A percentile compares a stretch with the other conserved stretches of the same genome.
These are phyloP conservation scores for Riparia riparia DNA, from an alignment of 2,113 vertebrate species.

Conservation along the genomic window DNA sequence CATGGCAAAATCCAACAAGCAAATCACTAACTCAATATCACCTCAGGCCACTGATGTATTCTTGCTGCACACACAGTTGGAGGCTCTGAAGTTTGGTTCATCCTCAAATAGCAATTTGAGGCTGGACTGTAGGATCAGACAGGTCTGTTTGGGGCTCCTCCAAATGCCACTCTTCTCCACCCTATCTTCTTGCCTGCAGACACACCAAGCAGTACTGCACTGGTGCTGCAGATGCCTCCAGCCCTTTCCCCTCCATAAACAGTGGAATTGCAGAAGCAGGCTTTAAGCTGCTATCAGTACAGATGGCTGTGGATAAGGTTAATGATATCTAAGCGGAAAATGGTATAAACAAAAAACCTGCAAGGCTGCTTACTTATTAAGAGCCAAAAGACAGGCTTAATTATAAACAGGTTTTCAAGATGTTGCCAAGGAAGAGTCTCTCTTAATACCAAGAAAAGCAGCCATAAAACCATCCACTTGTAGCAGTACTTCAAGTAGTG, in stretches of 20 bases:
- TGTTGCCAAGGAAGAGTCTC: background rate
- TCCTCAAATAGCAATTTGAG: background rate
- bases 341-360: background rate
- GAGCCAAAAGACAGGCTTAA: background rate
- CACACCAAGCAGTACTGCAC: background rate
- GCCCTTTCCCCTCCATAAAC: background rate
- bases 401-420: background rate
- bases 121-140: background rate
- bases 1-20: background rate
- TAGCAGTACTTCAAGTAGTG: background rate
- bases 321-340: background rate
- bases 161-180: background rate
- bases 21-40: background rate
- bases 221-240: background rate
- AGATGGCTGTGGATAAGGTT: background rate
- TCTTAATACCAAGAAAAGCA: background rate
- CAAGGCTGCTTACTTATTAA: background rate
- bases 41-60: background rate
- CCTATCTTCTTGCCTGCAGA: background rate
- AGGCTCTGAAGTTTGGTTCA: background rate
- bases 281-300: background rate
- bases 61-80: background rate
- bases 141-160: background rate
- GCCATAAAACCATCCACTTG: background rate
- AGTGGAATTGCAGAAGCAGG: rapidly evolving